phyloP scores from a whole-genome alignment of 2,797 vertebrate species.

The Serranus cabrilla region DNA sequence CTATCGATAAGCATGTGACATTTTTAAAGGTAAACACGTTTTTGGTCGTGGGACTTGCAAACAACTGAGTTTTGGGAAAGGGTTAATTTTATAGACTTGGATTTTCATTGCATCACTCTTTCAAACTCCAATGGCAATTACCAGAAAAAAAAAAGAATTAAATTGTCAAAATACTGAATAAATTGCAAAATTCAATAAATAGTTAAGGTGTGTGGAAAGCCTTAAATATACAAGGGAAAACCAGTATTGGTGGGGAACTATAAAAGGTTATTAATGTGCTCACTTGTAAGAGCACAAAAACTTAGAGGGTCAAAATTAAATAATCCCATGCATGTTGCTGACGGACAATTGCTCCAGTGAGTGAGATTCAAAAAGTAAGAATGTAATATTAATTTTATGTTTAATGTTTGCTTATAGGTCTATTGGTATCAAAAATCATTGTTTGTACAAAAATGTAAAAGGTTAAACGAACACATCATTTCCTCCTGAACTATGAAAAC shows the following conservation, averaged over 20 bases:
- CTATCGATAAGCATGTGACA: constrained; percentile 30
- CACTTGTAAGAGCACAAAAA: constrained; percentile 16
- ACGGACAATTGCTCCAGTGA: constrained; percentile 38
- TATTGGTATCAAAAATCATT: constrained; percentile 21
- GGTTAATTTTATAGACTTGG: not conserved
- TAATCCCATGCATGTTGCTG: constrained; percentile 24
- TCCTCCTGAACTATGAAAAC: constrained; percentile 65
- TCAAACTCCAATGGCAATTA: not conserved
- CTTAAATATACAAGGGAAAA: not conserved
- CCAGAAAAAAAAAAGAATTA: not conserved
- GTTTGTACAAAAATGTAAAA: constrained; percentile 11
- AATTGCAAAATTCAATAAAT: too few relatives aligned
- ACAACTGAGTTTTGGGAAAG: constrained; percentile 12
- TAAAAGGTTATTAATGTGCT: constrained; percentile 3
- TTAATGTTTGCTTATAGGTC: constrained; percentile 34
- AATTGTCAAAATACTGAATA: too few relatives aligned
- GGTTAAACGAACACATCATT: constrained; percentile 14
- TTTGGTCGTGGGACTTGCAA: constrained; percentile 12
- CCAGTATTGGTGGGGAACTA: not conserved
- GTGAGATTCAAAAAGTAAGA: constrained; percentile 48
- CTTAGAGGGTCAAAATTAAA: constrained; percentile 9
- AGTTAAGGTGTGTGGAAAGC: not conserved
- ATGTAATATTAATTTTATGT: constrained; percentile 46
- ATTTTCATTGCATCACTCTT: not conserved
- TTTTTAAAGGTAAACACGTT: constrained; percentile 18